Evolutionary conservation across 2,113 vertebrate species (phyloP), one percentile per base, ranked within the genome.

Genomic region (Paramormyrops kingsleyae): DNA sequence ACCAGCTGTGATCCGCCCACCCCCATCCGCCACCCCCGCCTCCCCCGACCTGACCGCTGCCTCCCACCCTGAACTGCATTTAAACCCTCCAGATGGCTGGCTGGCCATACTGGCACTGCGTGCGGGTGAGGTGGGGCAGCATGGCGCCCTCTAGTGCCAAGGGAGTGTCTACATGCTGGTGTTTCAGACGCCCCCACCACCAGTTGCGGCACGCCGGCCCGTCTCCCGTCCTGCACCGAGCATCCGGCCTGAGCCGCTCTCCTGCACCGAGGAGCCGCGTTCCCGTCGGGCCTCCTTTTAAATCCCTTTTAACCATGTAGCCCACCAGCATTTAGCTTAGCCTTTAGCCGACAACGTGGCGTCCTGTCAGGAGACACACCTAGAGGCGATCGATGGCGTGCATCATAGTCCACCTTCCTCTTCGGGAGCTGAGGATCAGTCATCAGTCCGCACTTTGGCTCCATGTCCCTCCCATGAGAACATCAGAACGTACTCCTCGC

Each of bases 1-100:
- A 94, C 91, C 96, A 96, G 92, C 95, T 96, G 1, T 96, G 92
- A 95, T 62, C 21, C 17, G 21, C 17, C 70, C 7, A 13, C 17
- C 12, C 21, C 42, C 7, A 15, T 1, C 59, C 3, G 46, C 62
- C 56, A 47, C 39, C 56, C 24, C 42, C 0, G 46, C 62, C 56
- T 66, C 39, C 56, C 24, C 42, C 0, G 39, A 47, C 31, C 88
- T 15, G n/a, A 24, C 9, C 17, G 1, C 62, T 12, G 24, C 24
- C 66, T 17, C 44, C 62, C n/a, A 19, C 27, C 39, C 52, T 0
- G 3, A 74, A 19, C 53, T 44, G 85, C 12, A 21, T 52, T 15
- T 7, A 52, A 27, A 52, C 15, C 47, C 47, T 46, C 56, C 39
- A 49, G 2, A 47, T 17, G n/a, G 42, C 87, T 47, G 87, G 10